phyloP scores from a whole-genome alignment of 2,113 vertebrate genomes.

The Pithys albifrons region DNA sequence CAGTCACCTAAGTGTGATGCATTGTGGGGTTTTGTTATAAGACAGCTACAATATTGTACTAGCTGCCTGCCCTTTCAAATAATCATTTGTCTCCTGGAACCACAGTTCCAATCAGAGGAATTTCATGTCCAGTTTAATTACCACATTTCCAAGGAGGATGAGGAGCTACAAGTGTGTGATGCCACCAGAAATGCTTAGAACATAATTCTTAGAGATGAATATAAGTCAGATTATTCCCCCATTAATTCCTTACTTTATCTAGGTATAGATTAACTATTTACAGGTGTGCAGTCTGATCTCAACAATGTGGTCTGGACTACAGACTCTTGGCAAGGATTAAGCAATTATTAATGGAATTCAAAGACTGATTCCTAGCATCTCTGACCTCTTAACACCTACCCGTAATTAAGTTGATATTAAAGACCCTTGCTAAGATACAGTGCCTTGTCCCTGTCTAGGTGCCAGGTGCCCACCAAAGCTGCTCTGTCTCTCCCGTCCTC shows the following conservation, averaged over 20 bases:
- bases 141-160: not conserved
- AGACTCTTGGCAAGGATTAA: not conserved
- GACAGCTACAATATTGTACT: not conserved
- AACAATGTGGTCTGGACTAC: not conserved
- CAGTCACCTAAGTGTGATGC: not conserved
- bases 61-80: not conserved
- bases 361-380: not conserved
- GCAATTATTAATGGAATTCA: not conserved
- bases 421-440: not conserved
- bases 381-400: not conserved
- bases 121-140: not conserved
- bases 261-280: not conserved
- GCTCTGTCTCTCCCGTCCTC: not conserved
- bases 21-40: not conserved
- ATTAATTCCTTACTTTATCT: not conserved
- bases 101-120: not conserved
- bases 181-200: not conserved
- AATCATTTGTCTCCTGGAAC: not conserved
- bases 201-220: not conserved
- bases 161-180: not conserved
- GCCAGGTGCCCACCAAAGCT: not conserved
- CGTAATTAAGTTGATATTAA: not conserved
- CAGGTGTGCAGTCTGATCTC: not conserved
- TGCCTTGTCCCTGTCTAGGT: not conserved
- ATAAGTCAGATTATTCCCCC: not conserved